These are phyloP conservation scores for Proteles cristata DNA, from an alignment of 2,113 vertebrate species.

Conservation along the genomic window DNA sequence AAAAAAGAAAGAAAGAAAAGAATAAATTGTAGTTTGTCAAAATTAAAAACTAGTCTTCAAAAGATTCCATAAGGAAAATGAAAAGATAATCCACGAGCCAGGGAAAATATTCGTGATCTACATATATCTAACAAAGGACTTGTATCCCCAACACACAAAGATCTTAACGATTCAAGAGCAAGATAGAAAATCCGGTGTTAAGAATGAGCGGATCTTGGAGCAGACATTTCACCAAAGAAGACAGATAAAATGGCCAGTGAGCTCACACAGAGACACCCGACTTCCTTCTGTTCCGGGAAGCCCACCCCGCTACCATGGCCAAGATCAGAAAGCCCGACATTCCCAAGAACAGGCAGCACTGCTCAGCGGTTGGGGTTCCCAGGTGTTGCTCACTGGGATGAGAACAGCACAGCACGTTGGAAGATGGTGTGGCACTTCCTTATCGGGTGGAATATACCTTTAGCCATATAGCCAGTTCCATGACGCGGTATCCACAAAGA, in stretches of 20 bases:
- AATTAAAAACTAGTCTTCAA: constrained; percentile 20
- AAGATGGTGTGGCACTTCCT: background rate
- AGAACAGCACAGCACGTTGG: background rate
- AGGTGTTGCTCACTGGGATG: rapidly evolving
- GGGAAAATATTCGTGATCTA: background rate
- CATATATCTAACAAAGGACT: background rate
- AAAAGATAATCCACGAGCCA: background rate
- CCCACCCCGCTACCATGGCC: too few species aligned
- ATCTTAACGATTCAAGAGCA: background rate
- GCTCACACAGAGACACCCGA: background rate
- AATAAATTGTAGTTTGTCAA: background rate
- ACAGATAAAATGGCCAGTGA: background rate
- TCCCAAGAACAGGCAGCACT: background rate
- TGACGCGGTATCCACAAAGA: background rate
- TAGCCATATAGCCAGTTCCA: background rate
- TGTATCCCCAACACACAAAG: background rate
- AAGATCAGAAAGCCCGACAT: background rate
- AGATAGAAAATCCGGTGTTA: background rate
- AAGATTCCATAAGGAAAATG: constrained; percentile 1
- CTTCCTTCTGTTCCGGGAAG: background rate
- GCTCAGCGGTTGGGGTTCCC: background rate
- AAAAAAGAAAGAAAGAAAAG: background rate
- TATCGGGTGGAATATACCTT: background rate
- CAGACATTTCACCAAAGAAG: constrained; percentile 1
- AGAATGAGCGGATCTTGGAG: background rate